Evolutionary conservation across 2,797 vertebrate species (phyloP), one percentile per base, ranked within the genome.

Genomic region (Enteromius anoplus): DNA sequence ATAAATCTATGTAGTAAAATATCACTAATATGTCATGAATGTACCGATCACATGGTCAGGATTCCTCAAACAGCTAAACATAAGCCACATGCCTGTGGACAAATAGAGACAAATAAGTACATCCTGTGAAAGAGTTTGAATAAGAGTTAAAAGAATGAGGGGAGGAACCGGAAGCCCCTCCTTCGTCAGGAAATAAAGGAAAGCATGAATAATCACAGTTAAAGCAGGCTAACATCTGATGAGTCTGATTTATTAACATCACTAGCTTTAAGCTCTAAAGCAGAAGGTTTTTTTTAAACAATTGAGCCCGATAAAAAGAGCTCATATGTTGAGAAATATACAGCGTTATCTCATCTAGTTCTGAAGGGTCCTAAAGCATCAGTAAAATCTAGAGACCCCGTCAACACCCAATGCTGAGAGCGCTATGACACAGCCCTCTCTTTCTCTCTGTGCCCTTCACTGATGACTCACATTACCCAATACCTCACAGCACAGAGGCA

Each of bases 401-500:
- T 14, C 47, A 40, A 68, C 64, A 34, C 34, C 11, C 23, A 47
- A 5, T 29, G 66, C 78, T 71, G 23, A 60, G 66, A n/a, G 23
- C 3, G 10, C 40, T 62, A 4, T 29, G 32, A 75, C 32, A 49
- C 47, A 66, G 10, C 21, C 51, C 17, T 29, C 23, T 40, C 42
- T 45, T 11, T 34, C 34, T 70, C 37, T 71, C 68, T 45, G 53
- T n/a, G 21, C 5, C 6, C 42, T 19, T 29, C 26, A 53, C 32
- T 21, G 80, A 82, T 82, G 80, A 75, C 80, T 75, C 80, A 82
- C 42, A 82, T 42, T 82, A 6, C 45, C 71, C 70, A 66, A 65
- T 40, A 19, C 23, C 58, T 65, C 70, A 53, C 19, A 49, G 23
- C 23, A n/a, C 70, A 75, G 42, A 9, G 32, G 3, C 10, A 15